Evolutionary conservation across 2,113 vertebrate genomes (phyloP).

Genomic region (Dicaeum eximium): DNA sequence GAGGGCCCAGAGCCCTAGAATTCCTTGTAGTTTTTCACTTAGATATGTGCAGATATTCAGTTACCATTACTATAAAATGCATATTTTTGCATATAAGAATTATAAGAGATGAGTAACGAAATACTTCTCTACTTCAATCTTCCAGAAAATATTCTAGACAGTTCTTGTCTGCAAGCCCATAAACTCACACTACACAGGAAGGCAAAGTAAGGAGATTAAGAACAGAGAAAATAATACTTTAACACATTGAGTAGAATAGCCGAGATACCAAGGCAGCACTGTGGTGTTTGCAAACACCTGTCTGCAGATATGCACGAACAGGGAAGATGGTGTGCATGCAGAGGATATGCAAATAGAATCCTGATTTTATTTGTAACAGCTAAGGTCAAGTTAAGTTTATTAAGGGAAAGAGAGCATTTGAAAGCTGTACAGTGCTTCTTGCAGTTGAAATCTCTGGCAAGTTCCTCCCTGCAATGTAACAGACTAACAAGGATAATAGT

Average conservation of each 20-base stretch:
- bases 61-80: not conserved
- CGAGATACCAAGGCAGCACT: not conserved
- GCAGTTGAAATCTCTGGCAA: not conserved
- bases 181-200: not conserved
- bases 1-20: not conserved
- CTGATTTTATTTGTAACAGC: not conserved
- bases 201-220: not conserved
- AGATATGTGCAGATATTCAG: not conserved
- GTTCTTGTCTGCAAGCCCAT: not conserved
- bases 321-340: not conserved
- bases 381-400: not conserved
- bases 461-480: rapidly evolving
- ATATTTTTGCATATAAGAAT: not conserved
- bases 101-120: not conserved
- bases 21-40: not conserved
- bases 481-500: not conserved
- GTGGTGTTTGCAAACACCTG: not conserved
- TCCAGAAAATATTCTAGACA: not conserved
- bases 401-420: not conserved
- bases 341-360: not conserved
- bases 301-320: not conserved
- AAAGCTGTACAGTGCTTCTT: not conserved
- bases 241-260: not conserved
- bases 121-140: not conserved
- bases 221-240: not conserved